Conservation (phyloP, 2,113 vertebrate genomes). For the Hippoglossus stenolepis region DNA sequence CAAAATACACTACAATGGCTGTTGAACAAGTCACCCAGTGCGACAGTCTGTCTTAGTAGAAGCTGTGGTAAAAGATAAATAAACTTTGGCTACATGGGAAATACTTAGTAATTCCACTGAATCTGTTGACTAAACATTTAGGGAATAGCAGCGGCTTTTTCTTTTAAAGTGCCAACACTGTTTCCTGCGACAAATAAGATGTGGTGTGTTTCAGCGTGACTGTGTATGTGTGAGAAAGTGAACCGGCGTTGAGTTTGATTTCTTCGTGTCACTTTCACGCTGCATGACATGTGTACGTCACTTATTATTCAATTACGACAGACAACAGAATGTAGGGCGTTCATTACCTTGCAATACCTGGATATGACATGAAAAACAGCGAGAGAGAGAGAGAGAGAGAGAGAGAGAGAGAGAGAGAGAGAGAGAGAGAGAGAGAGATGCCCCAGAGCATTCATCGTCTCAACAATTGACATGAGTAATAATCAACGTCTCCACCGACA, state of each 20-base stretch:
- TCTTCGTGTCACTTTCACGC: conserved; percentile 53
- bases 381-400: conserved; percentile 31
- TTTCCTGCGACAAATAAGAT: conserved; percentile 17
- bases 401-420: conserved; percentile 16
- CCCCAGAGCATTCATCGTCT: conserved; percentile 63
- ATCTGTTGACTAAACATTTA: not conserved
- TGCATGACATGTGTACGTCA: conserved; percentile 45
- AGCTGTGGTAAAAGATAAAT: not conserved
- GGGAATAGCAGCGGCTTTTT: not conserved
- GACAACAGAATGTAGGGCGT: conserved; percentile 48
- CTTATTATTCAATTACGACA: conserved; percentile 61
- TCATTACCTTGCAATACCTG: conserved; percentile 64
- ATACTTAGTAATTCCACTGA: not conserved
- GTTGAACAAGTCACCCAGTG: not conserved
- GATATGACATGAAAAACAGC: conserved; percentile 57
- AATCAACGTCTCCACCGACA: conserved; percentile 61
- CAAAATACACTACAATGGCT: not conserved
- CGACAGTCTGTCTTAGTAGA: not conserved
- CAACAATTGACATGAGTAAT: conserved; percentile 73
- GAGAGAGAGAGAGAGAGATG: conserved; percentile 43
- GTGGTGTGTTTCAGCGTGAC: conserved; percentile 7
- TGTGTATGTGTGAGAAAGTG: conserved; percentile 6
- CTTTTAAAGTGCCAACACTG: not conserved
- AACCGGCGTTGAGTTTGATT: conserved; percentile 7
- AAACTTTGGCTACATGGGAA: not conserved